Base-by-base conservation (phyloP, 1,140 invertebrate genomes). In the Cataglyphis hispanica region DNA sequence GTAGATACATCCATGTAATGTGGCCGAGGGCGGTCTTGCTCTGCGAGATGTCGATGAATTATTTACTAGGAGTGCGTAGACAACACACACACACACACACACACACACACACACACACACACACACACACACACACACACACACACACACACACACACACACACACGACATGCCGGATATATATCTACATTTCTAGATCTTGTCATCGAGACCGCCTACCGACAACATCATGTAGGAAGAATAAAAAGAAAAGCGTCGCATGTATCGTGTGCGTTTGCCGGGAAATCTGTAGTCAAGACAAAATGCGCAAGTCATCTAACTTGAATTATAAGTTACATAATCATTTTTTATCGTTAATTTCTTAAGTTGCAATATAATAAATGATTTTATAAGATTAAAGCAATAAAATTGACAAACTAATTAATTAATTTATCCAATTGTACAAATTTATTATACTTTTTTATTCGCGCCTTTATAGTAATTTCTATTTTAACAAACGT, bases 1-100 rank as follows among this genome's bases (percentile, higher is more conserved):
- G 69, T 89, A 86, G 89, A 91, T 92, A 89, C 89, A 90, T 90
- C 81, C 81, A 22, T 53, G 85, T 69, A 83, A 70, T 58, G 40
- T 69, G 83, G 74, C 60, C 84, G 72, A 88, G 85, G 83, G 74
- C 69, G 60, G 50, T 63, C 69, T 77, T 50, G 50, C 63, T 46
- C 67, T 64, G 72, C 61, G n/a, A 77, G 46, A 67, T 25, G 50
- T 80, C 89, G 84, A 91, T 93, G 91, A 93, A 93, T 93, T 93
- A 93, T 93, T 93, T 93, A 93, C 89, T 87, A 91, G 85, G 85
- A 89, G 75, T 86, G 74, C 88, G 87, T 83, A 83, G 91, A 91
- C 91, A 11, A 50, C 11, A 46, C 43, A 46, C 11, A 13, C 43
- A 40, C 10, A 50, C 3, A 50, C 46, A 19, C 13, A 91, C 89